Evolutionary conservation across 2,888 invertebrate genomes (phyloP), one percentile per base, ranked within the genome.

Genomic region (Heteromurus nitidus): DNA sequence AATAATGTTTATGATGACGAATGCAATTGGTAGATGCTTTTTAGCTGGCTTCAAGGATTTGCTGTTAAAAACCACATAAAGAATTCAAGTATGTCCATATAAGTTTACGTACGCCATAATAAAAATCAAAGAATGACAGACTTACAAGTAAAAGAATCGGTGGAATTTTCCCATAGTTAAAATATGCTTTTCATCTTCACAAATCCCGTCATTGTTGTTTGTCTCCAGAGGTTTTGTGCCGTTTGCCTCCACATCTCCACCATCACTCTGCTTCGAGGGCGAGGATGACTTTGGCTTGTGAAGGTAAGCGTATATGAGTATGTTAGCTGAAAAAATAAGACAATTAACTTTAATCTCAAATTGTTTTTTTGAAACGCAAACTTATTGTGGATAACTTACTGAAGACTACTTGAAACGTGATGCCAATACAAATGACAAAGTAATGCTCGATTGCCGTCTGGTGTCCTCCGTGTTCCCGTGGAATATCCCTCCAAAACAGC

Each of bases 381-480:
- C 3, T n/a, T 47, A 47, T n/a, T 11, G n/a, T 47, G n/a, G 16
- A n/a, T n/a, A n/a, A 47, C 36, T 65, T 42, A 65, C 65, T 42
- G 5, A 65, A 5, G 11, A 44, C 65, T n/a, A 42, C n/a, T 44
- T 65, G 65, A 22, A 65, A 65, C 1, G 20, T 3, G 1, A 65
- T 9, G 16, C 65, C 65, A 42, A 65, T 44, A 13, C 11, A 22
- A 20, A 65, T 42, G 1, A 22, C 36, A 5, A 65, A 20, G 22
- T 42, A 65, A 22, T 65, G 65, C 44, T 65, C 65, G 24, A 65
- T 65, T 5, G 65, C 65, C 1, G 65, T 65, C 24, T 42, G 65
- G 2, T 22, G 20, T 2, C 42, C 30, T 65, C 16, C 44, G 3
- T 36, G 30, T 13, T 18, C 2, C 44, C 65, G 18, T 11, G 65